phyloP scores from a whole-genome alignment of 2,888 invertebrate species.

The Cerastis rubricosa region DNA sequence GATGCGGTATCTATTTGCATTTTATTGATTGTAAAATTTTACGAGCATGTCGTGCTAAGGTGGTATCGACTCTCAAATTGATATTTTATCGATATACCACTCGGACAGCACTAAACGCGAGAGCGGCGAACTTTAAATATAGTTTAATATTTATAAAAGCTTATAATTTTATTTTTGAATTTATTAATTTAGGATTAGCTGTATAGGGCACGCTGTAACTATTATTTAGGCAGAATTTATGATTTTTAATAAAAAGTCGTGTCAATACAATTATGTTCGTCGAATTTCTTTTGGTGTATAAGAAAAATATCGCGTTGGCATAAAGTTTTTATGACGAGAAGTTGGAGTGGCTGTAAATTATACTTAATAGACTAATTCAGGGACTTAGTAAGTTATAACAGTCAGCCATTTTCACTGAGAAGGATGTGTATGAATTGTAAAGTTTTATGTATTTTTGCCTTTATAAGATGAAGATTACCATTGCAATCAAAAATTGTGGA shows the following conservation, averaged over 20 bases:
- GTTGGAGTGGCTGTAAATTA: slow-evolving; percentile 57
- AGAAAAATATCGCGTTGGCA: slow-evolving; percentile 47
- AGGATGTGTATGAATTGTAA: slow-evolving; percentile 39
- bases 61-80: slow-evolving; percentile 80
- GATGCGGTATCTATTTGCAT: slow-evolving; percentile 81
- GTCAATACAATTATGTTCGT: slow-evolving; percentile 28
- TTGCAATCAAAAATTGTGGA: slow-evolving; percentile 9
- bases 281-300: slow-evolving; percentile 20
- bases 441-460: slow-evolving; percentile 43
- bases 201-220: slow-evolving; percentile 48
- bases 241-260: slow-evolving; percentile 45
- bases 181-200: slow-evolving; percentile 63
- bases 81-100: slow-evolving; percentile 78
- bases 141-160: slow-evolving; percentile 66
- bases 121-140: slow-evolving; percentile 68
- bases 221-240: slow-evolving; percentile 59
- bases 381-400: slow-evolving; percentile 56
- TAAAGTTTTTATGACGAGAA: slow-evolving; percentile 59
- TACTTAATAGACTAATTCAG: slow-evolving; percentile 56
- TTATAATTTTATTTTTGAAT: slow-evolving; percentile 68
- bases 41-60: slow-evolving; percentile 80
- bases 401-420: slow-evolving; percentile 40
- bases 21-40: slow-evolving; percentile 83
- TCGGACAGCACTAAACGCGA: slow-evolving; percentile 65
- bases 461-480: slow-evolving; percentile 14